Evolutionary conservation across 2,113 vertebrate genomes (phyloP).

Genomic region (Chaetodon auriga): DNA sequence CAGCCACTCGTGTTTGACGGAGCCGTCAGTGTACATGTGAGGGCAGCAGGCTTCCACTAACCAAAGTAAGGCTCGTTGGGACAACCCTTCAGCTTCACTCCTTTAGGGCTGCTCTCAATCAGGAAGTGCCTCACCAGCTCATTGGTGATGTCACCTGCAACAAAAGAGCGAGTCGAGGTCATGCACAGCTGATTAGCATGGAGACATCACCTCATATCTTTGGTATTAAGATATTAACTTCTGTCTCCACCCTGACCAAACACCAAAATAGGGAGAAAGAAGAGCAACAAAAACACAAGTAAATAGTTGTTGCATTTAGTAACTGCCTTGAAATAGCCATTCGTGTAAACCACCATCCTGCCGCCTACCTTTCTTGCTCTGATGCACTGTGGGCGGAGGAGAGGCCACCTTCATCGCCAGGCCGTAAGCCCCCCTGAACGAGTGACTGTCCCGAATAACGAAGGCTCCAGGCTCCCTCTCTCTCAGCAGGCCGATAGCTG

Average conservation of each 20-base stretch:
- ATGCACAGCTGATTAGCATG: background rate
- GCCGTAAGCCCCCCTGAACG: constrained; percentile 96
- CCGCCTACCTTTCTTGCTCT: constrained; percentile 93
- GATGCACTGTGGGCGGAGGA: constrained; percentile 91
- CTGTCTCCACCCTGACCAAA: background rate
- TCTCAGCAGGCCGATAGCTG: constrained; percentile 93
- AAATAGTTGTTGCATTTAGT: constrained; percentile 13
- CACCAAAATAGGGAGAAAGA: constrained; percentile 18
- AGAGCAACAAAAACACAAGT: background rate
- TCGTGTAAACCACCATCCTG: background rate
- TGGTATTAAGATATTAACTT: constrained; percentile 26
- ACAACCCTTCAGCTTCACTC: constrained; percentile 98
- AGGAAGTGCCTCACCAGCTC: constrained; percentile 98
- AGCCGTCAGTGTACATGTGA: constrained; percentile 4
- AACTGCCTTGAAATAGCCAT: background rate
- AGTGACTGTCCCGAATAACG: constrained; percentile 98
- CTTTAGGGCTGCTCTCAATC: constrained; percentile 96
- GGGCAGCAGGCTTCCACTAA: constrained; percentile 73
- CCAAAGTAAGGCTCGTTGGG: constrained; percentile 98
- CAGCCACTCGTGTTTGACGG: background rate
- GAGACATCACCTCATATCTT: constrained; percentile 53
- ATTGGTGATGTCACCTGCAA: constrained; percentile 89
- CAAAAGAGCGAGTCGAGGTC: constrained; percentile 7
- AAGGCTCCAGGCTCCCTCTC: constrained; percentile 95
- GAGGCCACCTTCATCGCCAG: constrained; percentile 97